These are phyloP conservation scores for Triplophysa dalaica DNA, from an alignment of 2,113 vertebrate genomes.

Conservation along the genomic window DNA sequence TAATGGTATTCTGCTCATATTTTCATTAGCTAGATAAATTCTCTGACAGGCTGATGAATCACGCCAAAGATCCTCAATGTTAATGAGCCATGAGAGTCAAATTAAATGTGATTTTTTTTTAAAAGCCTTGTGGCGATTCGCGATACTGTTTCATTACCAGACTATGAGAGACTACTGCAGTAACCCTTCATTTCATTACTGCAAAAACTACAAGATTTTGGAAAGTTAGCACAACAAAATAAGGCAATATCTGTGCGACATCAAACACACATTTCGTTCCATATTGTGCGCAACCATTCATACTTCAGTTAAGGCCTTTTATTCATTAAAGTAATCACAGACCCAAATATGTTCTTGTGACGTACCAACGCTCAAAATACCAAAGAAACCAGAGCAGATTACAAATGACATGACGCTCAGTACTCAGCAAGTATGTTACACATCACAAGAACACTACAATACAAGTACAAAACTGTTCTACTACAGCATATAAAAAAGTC, in stretches of 20 bases:
- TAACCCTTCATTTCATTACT: too few relatives aligned
- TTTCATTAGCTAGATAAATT: conserved; percentile 1
- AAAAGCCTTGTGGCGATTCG: neutral
- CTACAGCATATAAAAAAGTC: too few relatives aligned
- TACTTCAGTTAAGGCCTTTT: too few relatives aligned
- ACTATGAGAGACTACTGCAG: too few relatives aligned
- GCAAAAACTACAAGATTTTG: too few relatives aligned
- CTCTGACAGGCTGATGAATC: neutral
- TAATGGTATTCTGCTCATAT: neutral
- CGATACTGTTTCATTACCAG: too few relatives aligned
- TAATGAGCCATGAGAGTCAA: neutral
- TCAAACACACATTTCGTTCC: too few relatives aligned
- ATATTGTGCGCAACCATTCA: too few relatives aligned
- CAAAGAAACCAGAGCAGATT: conserved; percentile 32
- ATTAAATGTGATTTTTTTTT: neutral
- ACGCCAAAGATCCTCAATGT: neutral
- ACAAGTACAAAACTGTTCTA: neutral
- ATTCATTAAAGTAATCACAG: too few relatives aligned
- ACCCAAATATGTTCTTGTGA: neutral
- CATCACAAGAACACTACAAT: conserved; percentile 46
- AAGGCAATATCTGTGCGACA: too few relatives aligned
- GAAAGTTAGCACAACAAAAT: too few relatives aligned
- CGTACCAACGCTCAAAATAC: neutral
- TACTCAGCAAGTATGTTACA: conserved; percentile 38
- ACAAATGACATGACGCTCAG: conserved; percentile 31